phyloP scores from a whole-genome alignment of 1,140 invertebrate species.

The Hirudo medicinalis region DNA sequence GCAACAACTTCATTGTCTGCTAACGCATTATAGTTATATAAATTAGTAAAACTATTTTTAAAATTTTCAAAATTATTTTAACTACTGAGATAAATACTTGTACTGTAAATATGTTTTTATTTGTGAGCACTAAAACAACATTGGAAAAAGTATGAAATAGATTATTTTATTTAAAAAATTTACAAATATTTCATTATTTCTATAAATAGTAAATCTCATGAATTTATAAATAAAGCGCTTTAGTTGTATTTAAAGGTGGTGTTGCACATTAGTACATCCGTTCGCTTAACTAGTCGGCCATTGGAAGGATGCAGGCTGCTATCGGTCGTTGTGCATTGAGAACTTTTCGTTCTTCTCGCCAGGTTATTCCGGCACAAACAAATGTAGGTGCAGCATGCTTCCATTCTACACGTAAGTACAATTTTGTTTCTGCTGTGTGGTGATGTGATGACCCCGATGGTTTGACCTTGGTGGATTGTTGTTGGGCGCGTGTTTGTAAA shows the following conservation, averaged over 20 bases:
- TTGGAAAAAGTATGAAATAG: too few species aligned
- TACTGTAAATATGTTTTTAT: too few species aligned
- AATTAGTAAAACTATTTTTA: too few species aligned
- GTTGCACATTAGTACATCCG: background rate
- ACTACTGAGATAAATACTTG: too few species aligned
- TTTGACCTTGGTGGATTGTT: slow-evolving; percentile 2
- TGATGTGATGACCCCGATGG: background rate
- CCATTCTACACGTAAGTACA: background rate
- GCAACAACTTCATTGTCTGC: too few species aligned
- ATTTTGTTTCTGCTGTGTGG: background rate
- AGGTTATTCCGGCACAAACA: background rate
- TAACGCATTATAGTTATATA: too few species aligned
- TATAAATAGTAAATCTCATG: background rate
- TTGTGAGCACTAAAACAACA: too few species aligned
- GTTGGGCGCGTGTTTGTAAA: slow-evolving; percentile 1
- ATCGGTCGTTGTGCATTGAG: slow-evolving; percentile 9
- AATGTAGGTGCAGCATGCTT: background rate
- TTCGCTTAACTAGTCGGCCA: slow-evolving; percentile 4
- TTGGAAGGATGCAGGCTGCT: slow-evolving; percentile 10
- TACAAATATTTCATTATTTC: too few species aligned
- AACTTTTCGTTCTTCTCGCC: slow-evolving; percentile 6
- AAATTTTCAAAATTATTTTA: too few species aligned
- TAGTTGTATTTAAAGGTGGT: slow-evolving; percentile 5
- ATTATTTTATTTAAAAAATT: too few species aligned
- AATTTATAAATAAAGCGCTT: slow-evolving; percentile 11